Conservation (phyloP, 2,113 vertebrate species). For the Sebastes schlegelii region DNA sequence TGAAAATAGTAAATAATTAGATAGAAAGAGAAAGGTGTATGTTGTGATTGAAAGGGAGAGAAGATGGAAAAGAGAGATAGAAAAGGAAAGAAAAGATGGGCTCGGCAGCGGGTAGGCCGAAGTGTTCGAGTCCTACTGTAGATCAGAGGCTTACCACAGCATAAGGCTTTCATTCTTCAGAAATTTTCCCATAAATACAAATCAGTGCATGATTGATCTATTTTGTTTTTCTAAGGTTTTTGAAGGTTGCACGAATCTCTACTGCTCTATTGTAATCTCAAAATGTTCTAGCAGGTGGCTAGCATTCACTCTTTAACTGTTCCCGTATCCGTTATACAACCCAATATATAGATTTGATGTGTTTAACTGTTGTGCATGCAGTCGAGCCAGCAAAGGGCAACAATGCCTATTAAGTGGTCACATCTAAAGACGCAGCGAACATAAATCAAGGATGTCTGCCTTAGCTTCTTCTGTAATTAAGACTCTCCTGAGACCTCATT, state of each 20-base stretch:
- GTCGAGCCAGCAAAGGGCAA: slow-evolving; percentile 52
- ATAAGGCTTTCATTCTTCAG: slow-evolving; percentile 13
- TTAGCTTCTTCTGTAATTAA: slow-evolving; percentile 80
- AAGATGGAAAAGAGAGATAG: slow-evolving; percentile 2
- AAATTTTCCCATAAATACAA: slow-evolving; percentile 30
- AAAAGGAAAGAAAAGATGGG: slow-evolving; percentile 18
- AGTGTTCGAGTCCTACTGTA: slow-evolving; percentile 16
- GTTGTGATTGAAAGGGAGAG: slow-evolving; percentile 6
- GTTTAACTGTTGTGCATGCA: slow-evolving; percentile 29
- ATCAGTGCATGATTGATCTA: background rate
- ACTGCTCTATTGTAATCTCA: background rate
- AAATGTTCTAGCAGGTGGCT: slow-evolving; percentile 30
- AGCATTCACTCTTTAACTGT: background rate
- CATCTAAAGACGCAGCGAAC: slow-evolving; percentile 65
- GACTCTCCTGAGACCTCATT: slow-evolving; percentile 74
- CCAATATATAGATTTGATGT: slow-evolving; percentile 23
- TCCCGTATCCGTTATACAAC: background rate
- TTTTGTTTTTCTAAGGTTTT: slow-evolving; percentile 19
- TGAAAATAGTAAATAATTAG: slow-evolving; percentile 64
- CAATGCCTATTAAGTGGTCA: slow-evolving; percentile 75
- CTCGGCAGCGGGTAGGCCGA: slow-evolving; percentile 6
- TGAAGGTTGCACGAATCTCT: background rate
- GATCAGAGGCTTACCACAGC: slow-evolving; percentile 16
- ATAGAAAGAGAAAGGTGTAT: slow-evolving; percentile 27
- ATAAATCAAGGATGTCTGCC: slow-evolving; percentile 75